Base-by-base conservation (phyloP, 64 coral and sea anemone genomes). In the Trachythela sp. region DNA sequence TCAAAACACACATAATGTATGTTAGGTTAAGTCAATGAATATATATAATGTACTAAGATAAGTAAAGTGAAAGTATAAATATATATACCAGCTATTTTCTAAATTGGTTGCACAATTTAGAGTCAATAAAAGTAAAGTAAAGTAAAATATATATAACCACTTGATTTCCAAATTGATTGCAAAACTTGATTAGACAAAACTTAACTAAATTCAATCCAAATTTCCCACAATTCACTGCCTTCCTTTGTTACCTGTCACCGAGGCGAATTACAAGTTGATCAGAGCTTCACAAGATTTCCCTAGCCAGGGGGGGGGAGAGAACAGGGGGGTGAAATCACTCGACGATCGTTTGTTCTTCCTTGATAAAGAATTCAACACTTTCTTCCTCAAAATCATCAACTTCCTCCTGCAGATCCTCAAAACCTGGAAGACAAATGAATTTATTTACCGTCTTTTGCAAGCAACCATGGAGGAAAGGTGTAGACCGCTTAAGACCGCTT, bases 321-420 rank as follows among this genome's bases (percentile, higher is more conserved):
- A 20, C 1, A 20, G 56, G 75, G 71, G 75, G 75, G 75, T 8
- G 37, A 14, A 35, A 97, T 83, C 94, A 93, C 89, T 97, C 95
- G 39, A 99, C 93, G 40, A 85, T 84, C 42, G 52, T 99, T 29
- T 89, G 71, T 91, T 99, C 96, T 92, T 99, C 96, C 89, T 99
- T 95, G 49, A 99, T 87, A 99, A 99, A 99, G 96, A 99, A 99
- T 70, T 99, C 96, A 40, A 99, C 93, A 34, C 88, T 88, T 42
- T 99, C 96, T 34, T 93, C 96, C 76, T 99, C 96, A 90, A 99
- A 92, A 83, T 99, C 96, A 31, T 99, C 89, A 17, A 93, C 93
- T 39, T 92, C 94, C 32, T 90, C 89, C 48, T 99, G 93, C 49
- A 94, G 48, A 33, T 93, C 89, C 18, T 99, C 96, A 56, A 92